A percentile compares a stretch with the other conserved stretches of the same genome.
Evolutionary conservation across 2,113 vertebrate species (phyloP).

Genomic region (Tylochromis polylepis): DNA sequence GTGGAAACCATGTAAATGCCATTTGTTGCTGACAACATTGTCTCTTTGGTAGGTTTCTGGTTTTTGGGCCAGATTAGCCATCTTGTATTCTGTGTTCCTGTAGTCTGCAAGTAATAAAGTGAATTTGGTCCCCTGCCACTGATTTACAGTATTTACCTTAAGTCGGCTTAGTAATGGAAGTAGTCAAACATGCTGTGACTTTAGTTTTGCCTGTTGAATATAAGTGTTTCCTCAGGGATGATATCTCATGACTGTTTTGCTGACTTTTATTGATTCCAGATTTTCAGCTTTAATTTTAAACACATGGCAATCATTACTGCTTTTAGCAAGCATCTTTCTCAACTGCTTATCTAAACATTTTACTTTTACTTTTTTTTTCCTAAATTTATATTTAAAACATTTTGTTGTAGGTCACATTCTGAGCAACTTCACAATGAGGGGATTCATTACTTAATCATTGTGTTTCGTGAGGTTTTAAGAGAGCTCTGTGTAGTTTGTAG

Average conservation of each 20-base stretch:
- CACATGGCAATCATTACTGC: background rate
- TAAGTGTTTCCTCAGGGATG: conserved; percentile 8
- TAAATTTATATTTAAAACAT: no score
- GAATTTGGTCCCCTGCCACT: background rate
- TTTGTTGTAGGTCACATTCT: background rate
- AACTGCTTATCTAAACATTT: conserved; percentile 11
- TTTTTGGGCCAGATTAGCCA: background rate
- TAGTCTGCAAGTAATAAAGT: background rate
- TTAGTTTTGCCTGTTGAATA: conserved; percentile 19
- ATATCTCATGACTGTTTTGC: conserved; percentile 13
- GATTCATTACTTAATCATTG: background rate
- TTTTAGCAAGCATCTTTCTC: conserved; percentile 2
- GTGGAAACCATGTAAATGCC: background rate
- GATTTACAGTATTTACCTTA: background rate
- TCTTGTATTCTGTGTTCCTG: background rate
- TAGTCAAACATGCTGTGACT: conserved; percentile 5
- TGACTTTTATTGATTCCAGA: conserved; percentile 49
- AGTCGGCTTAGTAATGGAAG: background rate
- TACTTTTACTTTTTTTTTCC: background rate
- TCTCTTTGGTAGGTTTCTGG: background rate
- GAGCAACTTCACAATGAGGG: background rate
- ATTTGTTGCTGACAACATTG: background rate
- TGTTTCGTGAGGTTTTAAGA: background rate
- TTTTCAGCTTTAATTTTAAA: conserved; percentile 26
- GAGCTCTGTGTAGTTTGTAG: background rate